These are phyloP conservation scores for Cephus runcator DNA, from an alignment of 2,888 invertebrate species.

Conservation along the genomic window DNA sequence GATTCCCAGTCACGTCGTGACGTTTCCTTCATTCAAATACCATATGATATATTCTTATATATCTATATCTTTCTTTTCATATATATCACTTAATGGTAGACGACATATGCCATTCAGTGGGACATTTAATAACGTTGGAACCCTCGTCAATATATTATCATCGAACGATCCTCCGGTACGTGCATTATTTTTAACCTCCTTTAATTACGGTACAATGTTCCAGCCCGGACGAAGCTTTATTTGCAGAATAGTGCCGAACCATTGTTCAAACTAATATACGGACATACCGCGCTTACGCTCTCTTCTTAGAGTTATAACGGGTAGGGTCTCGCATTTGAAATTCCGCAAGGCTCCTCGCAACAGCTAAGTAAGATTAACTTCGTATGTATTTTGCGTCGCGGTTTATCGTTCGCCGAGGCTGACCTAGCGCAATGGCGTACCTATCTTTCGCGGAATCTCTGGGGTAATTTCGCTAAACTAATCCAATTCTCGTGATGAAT, in stretches of 20 bases:
- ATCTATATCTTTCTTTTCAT: neutral
- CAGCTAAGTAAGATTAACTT: slow-evolving; percentile 1
- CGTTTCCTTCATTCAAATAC: neutral
- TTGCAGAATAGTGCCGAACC: neutral
- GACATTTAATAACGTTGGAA: neutral
- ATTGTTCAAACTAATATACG: neutral
- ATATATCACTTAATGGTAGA: neutral
- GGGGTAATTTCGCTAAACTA: slow-evolving; percentile 48
- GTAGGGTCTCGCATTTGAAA: neutral
- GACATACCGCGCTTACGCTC: neutral
- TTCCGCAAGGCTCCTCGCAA: neutral
- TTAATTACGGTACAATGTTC: neutral
- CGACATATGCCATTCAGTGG: neutral
- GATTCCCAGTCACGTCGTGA: neutral
- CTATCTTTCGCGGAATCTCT: slow-evolving; percentile 33
- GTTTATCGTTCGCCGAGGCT: slow-evolving; percentile 20
- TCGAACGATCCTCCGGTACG: neutral
- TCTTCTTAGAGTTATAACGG: neutral
- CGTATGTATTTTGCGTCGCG: slow-evolving; percentile 16
- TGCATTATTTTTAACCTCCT: neutral
- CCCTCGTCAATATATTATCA: neutral
- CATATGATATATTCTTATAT: neutral
- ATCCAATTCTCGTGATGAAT: slow-evolving; percentile 46
- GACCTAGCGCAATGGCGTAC: slow-evolving; percentile 30
- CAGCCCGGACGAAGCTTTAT: neutral